Evolutionary conservation across 2,888 invertebrate genomes (phyloP).

Genomic region (Meiosimyza platycephala): DNA sequence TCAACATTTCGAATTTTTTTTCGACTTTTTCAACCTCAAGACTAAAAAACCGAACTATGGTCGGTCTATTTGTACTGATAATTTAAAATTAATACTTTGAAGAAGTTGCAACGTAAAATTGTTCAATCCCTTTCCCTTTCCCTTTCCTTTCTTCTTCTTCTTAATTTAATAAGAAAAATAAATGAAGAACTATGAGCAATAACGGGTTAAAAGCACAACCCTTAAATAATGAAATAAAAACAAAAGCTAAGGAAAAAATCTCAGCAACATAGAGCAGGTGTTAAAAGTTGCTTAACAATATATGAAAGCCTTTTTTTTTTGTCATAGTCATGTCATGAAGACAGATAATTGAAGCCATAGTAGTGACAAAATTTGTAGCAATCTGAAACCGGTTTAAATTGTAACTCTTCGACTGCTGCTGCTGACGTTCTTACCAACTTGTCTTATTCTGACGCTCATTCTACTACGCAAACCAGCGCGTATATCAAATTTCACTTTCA

Average conservation of each 20-base stretch:
- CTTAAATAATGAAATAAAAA: neutral
- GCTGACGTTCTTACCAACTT: neutral
- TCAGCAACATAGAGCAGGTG: neutral
- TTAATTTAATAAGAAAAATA: no score
- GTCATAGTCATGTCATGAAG: neutral
- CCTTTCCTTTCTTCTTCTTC: no score
- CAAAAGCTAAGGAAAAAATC: neutral
- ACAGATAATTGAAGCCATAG: neutral
- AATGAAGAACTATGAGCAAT: neutral
- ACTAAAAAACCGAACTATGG: no score
- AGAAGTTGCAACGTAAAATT: no score
- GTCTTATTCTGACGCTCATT: neutral
- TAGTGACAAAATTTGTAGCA: neutral
- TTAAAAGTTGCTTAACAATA: neutral
- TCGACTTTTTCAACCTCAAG: no score
- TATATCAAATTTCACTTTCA: conserved; percentile 10
- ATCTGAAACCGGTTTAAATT: conserved; percentile 1
- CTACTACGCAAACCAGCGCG: neutral
- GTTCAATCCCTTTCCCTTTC: no score
- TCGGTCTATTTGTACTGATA: no score
- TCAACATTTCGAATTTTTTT: no score
- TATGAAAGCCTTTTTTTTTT: neutral
- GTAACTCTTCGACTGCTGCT: neutral
- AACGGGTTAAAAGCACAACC: neutral
- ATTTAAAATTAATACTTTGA: no score